Evolutionary conservation across 2,888 invertebrate genomes (phyloP), one percentile per base, ranked within the genome.

Genomic region (Drosophila dives): DNA sequence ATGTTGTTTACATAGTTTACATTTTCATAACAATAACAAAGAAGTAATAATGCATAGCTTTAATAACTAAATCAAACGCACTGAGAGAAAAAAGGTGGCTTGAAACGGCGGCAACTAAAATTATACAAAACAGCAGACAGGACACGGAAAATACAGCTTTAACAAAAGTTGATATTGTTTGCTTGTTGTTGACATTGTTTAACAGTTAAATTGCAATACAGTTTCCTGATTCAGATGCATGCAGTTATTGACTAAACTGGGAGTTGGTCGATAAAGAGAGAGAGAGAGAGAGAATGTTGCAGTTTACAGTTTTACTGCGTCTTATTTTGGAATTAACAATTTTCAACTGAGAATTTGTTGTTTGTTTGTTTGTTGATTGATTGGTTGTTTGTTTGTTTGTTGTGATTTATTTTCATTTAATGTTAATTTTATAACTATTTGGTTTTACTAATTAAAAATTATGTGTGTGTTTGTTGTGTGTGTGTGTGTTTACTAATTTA

Each of bases 11-110:
- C 61, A 80, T 77, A 23, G 23, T 36, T 54, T 54, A 33, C 23
- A 36, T 82, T 79, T 86, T 72, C 58, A 88, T 88, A 85, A 85
- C 90, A 85, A 85, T 89, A 85, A 90, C 91, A 91, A 91, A 91
- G 89, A 75, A 72, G 63, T 79, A 87, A 87, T 77, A 77, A 86
- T 77, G 80, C 61, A 79, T 85, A 75, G 74, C 70, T 80, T 77
- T 86, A 86, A 72, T 77, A 87, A 81, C 62, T 77, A 74, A 74
- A 77, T 77, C 66, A 70, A 77, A 79, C 65, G 64, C 64, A 78
- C 58, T 64, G 69, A 64, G 65, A 77, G 32, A 38, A 7, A 49
- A 15, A n/a, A 33, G n/a, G 53, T 33, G 64, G 64, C 36, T 59
- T 54, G 55, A 67, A 70, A 65, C 63, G 59, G 66, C 63, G 59